A percentile compares a stretch with the other conserved stretches of the same genome.
phyloP scores from a whole-genome alignment of 2,113 vertebrate species.

The Onychostruthus taczanowskii region DNA sequence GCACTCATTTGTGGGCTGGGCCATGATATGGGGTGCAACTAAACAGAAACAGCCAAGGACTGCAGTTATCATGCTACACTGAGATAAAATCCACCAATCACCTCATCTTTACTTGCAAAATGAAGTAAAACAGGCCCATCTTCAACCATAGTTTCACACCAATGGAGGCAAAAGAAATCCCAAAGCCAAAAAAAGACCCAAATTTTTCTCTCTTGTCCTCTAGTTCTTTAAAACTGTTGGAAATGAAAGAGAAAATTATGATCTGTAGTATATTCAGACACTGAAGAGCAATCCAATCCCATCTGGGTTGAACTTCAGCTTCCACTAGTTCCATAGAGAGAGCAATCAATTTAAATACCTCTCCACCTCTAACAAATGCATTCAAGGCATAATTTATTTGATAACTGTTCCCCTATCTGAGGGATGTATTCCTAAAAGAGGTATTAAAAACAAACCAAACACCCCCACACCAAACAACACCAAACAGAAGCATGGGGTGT shows the following conservation, averaged over 20 bases:
- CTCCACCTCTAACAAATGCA: not conserved
- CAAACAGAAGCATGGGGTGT: accelerated
- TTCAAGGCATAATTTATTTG: not conserved
- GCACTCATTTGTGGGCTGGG: not conserved
- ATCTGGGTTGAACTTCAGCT: not conserved
- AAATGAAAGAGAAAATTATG: not conserved
- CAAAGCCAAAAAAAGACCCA: accelerated
- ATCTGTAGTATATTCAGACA: not conserved
- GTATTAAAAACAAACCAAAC: not conserved
- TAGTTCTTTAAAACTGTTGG: not conserved
- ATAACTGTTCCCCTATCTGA: not conserved
- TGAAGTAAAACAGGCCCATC: not conserved
- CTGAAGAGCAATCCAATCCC: not conserved
- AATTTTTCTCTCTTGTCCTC: not conserved
- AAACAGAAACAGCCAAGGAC: not conserved
- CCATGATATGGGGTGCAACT: not conserved
- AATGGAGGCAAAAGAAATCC: accelerated
- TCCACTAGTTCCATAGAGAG: not conserved
- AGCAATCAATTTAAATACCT: not conserved
- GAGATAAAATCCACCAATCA: not conserved
- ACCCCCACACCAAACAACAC: not conserved
- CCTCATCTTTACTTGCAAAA: not conserved
- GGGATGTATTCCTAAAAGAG: not conserved
- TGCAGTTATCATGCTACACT: not conserved
- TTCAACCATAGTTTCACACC: not conserved